Percentiles rank a stretch among this genome's conserved stretches.
Evolutionary conservation across 2,888 invertebrate species (phyloP).

Genomic region (Drosophila koepferae): DNA sequence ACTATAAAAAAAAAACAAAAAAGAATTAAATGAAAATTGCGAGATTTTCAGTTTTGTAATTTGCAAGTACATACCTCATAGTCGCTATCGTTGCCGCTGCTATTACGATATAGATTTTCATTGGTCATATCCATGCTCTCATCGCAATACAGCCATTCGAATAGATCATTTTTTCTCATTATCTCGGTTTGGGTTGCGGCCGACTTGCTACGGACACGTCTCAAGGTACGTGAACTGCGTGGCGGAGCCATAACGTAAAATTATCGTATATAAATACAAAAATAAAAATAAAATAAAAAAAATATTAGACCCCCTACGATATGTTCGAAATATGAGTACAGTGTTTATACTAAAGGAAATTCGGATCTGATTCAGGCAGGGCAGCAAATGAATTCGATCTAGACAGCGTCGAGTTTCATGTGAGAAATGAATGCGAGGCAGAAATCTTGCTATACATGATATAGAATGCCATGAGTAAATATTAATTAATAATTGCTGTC

Average conservation of each 20-base stretch:
- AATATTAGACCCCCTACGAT: neutral
- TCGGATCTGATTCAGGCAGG: neutral
- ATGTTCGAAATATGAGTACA: neutral
- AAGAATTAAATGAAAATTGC: too few relatives aligned
- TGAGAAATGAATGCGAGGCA: neutral
- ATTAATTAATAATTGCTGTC: neutral
- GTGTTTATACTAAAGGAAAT: neutral
- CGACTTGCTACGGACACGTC: fast-evolving
- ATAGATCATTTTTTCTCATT: neutral
- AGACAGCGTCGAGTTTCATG: neutral
- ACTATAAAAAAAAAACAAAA: too few relatives aligned
- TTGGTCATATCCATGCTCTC: neutral
- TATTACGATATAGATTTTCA: neutral
- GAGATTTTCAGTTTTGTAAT: too few relatives aligned
- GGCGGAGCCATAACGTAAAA: neutral
- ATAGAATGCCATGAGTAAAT: too few relatives aligned
- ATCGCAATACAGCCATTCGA: constrained; percentile 1
- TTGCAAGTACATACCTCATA: too few relatives aligned
- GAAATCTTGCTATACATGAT: too few relatives aligned
- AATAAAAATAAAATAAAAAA: neutral
- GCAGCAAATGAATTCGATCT: neutral
- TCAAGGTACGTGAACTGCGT: neutral
- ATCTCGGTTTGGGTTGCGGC: neutral
- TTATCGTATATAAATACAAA: neutral
- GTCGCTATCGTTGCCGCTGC: neutral